Evolutionary conservation across 2,888 invertebrate genomes (phyloP), one percentile per base, ranked within the genome.

Genomic region (Agrochola macilenta): DNA sequence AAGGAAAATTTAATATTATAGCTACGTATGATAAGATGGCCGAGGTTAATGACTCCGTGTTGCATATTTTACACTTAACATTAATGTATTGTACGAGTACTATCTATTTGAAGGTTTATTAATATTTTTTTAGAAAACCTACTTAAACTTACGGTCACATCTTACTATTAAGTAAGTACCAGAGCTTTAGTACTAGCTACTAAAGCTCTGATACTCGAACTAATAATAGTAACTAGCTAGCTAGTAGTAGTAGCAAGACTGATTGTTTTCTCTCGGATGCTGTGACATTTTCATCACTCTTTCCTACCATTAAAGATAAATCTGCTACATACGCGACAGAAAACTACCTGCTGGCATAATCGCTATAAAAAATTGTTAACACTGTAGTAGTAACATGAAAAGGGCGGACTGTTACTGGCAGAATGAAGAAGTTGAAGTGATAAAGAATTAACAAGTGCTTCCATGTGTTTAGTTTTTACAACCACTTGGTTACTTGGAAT

Each of bases 381-480:
- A 71, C n/a, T 49, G 30, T n/a, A 61, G 65, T 66, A 49, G 26
- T 49, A 46, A 68, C 52, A 68, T 58, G 76, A 58, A 71, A 69
- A 77, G n/a, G 64, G 65, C 39, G 60, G 69, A 20, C 65, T 0
- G n/a, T 43, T 30, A 5, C 11, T n/a, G 58, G 26, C 66, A 69
- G 20, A n/a, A 71, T 85, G 77, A 80, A 85, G 79, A 72, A 61
- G 76, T 76, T 76, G 66, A 68, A 83, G 82, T 80, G 79, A 84
- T 76, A 82, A 78, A 76, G 57, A 79, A 61, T 39, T 76, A 49
- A 79, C 81, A 87, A 89, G 85, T 83, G 85, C 73, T 82, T 26
- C 80, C 89, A 88, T 83, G 74, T 88, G 86, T 83, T 79, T 30
- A 30, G 60, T 58, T 80, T 65, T 65, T 71, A 70, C n/a, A 57